Percentiles rank a stretch among this genome's conserved stretches.
Evolutionary conservation across 2,113 vertebrate genomes (phyloP).

Genomic region (Ammodytes dubius): DNA sequence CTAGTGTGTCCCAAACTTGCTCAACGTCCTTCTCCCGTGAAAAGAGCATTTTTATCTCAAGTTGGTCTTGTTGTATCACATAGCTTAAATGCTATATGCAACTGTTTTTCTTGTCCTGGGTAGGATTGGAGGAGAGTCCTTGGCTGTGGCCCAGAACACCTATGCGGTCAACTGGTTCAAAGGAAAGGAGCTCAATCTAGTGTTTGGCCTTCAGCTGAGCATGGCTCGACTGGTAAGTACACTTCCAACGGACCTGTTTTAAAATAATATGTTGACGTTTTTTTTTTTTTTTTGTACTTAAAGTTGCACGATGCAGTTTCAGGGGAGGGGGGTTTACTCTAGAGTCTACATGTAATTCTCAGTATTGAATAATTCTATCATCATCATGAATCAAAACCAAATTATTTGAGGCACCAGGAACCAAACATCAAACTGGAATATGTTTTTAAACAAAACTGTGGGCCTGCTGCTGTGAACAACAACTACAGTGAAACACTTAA

Average conservation of each 20-base stretch:
- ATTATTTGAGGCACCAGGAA: too few species aligned
- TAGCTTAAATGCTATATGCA: neutral
- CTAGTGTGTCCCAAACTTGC: neutral
- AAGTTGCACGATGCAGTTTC: too few species aligned
- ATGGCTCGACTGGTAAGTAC: constrained; percentile 95
- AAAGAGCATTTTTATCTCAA: neutral
- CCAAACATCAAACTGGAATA: too few species aligned
- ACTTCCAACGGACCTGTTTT: neutral
- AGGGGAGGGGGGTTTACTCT: too few species aligned
- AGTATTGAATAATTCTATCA: too few species aligned
- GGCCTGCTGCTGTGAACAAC: too few species aligned
- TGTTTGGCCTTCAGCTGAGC: constrained; percentile 97
- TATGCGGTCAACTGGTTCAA: constrained; percentile 99
- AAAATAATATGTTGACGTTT: neutral
- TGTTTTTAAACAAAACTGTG: too few species aligned
- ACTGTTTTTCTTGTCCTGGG: constrained; percentile 17
- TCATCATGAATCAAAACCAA: too few species aligned
- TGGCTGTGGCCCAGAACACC: constrained; percentile 97
- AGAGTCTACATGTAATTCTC: too few species aligned
- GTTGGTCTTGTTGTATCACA: neutral
- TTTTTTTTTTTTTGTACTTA: neutral
- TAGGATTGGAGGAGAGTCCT: constrained; percentile 96
- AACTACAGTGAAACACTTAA: too few species aligned
- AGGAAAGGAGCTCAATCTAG: constrained; percentile 97
- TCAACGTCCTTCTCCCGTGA: neutral